Evolutionary conservation across 1,140 invertebrate species (phyloP).

Genomic region (Anastatus disparis): DNA sequence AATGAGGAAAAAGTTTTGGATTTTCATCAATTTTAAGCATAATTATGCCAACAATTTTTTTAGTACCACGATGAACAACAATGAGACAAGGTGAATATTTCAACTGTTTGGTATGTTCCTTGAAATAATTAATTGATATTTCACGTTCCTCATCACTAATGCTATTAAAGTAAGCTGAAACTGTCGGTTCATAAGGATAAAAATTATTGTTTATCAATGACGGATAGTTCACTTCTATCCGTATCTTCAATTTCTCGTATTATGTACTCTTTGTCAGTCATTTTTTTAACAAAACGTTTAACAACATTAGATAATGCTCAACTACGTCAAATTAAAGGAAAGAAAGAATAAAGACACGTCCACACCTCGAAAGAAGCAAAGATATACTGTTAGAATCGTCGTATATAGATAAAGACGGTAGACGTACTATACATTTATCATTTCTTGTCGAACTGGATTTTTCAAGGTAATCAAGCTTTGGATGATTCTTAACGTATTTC

Average conservation of each 20-base stretch:
- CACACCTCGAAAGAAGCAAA: too few species aligned
- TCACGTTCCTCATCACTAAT: background rate
- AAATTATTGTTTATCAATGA: background rate
- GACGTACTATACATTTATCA: too few species aligned
- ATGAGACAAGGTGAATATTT: constrained; percentile 30
- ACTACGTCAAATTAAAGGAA: too few species aligned
- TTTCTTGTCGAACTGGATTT: too few species aligned
- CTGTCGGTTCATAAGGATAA: background rate
- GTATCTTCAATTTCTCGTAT: background rate
- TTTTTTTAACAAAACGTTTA: too few species aligned
- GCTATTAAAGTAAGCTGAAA: background rate
- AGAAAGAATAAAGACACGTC: too few species aligned
- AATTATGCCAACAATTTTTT: constrained; percentile 37
- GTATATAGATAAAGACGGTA: too few species aligned
- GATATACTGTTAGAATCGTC: too few species aligned
- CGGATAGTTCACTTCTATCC: background rate
- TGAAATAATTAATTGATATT: background rate
- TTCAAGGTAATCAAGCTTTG: too few species aligned
- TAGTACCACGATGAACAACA: constrained; percentile 13
- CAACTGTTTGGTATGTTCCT: constrained; percentile 5
- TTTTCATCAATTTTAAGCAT: constrained; percentile 35
- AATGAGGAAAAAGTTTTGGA: constrained; percentile 2
- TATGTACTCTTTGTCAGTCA: background rate
- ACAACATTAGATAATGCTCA: too few species aligned
- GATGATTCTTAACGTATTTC: too few species aligned